Percentiles rank a stretch among this genome's conserved stretches.
These are phyloP conservation scores for Engraulis encrasicolus DNA, from an alignment of 2,113 vertebrate species.

Conservation along the genomic window DNA sequence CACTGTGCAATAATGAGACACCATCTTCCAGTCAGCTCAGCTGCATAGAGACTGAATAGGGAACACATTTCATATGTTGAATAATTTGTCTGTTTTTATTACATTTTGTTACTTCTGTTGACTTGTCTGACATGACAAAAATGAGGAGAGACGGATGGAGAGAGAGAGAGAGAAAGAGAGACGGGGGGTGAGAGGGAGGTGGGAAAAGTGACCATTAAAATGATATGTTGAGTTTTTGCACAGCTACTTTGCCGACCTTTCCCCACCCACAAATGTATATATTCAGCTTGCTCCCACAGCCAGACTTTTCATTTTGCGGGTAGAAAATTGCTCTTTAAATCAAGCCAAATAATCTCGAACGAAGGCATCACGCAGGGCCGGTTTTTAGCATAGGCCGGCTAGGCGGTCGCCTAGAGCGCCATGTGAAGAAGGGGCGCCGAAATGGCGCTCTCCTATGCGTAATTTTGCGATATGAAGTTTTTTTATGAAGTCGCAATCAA, in stretches of 20 bases:
- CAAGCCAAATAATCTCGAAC: not conserved
- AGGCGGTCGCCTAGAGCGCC: too few relatives aligned
- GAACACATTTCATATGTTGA: not conserved
- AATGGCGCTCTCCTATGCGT: too few relatives aligned
- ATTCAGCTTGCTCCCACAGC: not conserved
- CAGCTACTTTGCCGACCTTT: not conserved
- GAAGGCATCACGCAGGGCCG: too few relatives aligned
- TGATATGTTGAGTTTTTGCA: not conserved
- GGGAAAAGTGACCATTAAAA: not conserved
- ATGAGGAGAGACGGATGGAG: not conserved
- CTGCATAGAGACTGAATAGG: not conserved
- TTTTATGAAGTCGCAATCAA: too few relatives aligned
- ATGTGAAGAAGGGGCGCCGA: too few relatives aligned
- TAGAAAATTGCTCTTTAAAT: conserved; percentile 11
- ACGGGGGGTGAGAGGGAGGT: not conserved
- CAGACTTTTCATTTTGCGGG: not conserved
- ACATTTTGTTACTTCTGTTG: not conserved
- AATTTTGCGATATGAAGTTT: too few relatives aligned
- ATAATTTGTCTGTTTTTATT: not conserved
- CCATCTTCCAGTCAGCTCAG: conserved; percentile 24
- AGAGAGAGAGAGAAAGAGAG: not conserved
- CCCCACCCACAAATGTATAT: not conserved
- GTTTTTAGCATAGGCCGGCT: too few relatives aligned
- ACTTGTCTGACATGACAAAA: not conserved
- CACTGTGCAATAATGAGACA: conserved; percentile 59